Evolutionary conservation across 2,113 vertebrate species (phyloP).

Genomic region (Egretta garzetta): DNA sequence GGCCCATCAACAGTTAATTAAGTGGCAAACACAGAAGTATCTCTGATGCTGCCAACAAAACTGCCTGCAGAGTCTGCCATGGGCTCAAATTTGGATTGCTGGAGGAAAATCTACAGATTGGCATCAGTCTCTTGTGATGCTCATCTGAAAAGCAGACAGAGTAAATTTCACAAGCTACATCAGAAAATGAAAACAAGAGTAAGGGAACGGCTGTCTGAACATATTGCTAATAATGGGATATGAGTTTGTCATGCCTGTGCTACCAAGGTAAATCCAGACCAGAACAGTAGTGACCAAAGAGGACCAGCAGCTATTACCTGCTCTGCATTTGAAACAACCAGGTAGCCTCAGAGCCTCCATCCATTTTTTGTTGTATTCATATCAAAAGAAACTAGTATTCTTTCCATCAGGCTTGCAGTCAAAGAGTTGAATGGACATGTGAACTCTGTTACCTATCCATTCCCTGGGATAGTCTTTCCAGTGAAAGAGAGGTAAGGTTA

Average conservation of each 20-base stretch:
- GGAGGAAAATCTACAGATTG: slow-evolving; percentile 11
- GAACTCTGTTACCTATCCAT: neutral
- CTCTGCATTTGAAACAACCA: neutral
- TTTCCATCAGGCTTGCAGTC: neutral
- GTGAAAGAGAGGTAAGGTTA: neutral
- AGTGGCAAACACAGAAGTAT: slow-evolving; percentile 38
- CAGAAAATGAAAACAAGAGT: slow-evolving; percentile 29
- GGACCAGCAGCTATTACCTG: neutral
- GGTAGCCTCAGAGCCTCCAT: neutral
- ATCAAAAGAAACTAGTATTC: neutral
- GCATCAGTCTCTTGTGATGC: neutral
- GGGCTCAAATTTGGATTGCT: slow-evolving; percentile 10
- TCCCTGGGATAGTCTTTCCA: neutral
- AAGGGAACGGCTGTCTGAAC: neutral
- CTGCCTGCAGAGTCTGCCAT: neutral
- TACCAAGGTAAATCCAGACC: neutral
- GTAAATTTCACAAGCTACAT: slow-evolving; percentile 22
- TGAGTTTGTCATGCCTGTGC: neutral
- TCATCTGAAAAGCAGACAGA: slow-evolving; percentile 9
- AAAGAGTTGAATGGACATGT: neutral
- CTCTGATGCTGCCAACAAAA: neutral
- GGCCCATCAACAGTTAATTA: slow-evolving; percentile 67
- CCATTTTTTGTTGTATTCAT: neutral
- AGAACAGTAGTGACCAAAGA: neutral
- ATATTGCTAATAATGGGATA: neutral